Conservation (phyloP, 2,888 invertebrate species). For the Luperina nickerlii region DNA sequence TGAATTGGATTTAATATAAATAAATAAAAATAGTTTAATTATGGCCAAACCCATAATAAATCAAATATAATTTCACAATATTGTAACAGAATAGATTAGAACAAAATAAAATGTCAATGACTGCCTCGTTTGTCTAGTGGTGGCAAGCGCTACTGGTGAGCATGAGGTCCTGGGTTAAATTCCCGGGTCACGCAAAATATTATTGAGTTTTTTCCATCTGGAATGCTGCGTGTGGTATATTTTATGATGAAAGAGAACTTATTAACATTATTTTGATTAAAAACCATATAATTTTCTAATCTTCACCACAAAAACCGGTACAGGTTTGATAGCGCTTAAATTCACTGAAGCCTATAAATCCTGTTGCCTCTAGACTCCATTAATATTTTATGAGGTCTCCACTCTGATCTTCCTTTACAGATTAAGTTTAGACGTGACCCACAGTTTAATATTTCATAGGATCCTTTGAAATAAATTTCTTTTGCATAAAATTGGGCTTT, state of each 20-base stretch:
- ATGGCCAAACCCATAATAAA: background rate
- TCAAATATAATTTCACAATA: too few relatives aligned
- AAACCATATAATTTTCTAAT: background rate
- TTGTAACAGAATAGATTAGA: too few relatives aligned
- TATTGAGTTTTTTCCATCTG: too few relatives aligned
- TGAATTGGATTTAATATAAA: too few relatives aligned
- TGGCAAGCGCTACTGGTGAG: too few relatives aligned
- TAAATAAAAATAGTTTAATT: background rate
- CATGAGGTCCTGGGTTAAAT: too few relatives aligned
- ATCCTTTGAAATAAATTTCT: conserved; percentile 45
- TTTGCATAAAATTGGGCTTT: conserved; percentile 26
- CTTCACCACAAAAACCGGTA: background rate
- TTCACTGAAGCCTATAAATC: conserved; percentile 31
- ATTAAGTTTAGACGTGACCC: conserved; percentile 50
- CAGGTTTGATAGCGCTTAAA: conserved; percentile 30
- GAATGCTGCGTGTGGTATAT: too few relatives aligned
- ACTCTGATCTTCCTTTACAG: conserved; percentile 49
- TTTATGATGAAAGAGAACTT: background rate
- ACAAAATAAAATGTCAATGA: too few relatives aligned
- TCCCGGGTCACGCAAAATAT: too few relatives aligned
- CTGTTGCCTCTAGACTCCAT: conserved; percentile 36
- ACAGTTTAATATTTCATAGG: conserved; percentile 58
- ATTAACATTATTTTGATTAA: background rate
- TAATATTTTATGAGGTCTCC: conserved; percentile 55
- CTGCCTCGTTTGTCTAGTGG: too few relatives aligned